Base-by-base conservation (phyloP, 2,797 vertebrate genomes). In the Peromyscus aztecus region DNA sequence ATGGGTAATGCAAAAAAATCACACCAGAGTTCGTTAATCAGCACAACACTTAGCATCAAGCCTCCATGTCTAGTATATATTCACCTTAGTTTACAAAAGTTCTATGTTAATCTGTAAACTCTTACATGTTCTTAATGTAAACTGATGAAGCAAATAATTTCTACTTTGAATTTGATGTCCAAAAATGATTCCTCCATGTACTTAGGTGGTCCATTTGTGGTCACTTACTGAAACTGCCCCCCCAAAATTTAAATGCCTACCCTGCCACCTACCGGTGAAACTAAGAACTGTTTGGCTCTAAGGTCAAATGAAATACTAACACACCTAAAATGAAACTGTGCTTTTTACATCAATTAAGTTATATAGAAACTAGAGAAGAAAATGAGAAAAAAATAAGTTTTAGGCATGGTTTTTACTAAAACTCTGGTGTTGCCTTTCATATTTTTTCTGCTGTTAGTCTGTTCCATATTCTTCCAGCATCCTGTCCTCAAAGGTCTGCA, bases 181-280 rank as follows among this genome's bases (percentile, higher is more conserved):
- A 4, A 75, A 94, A 87, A 85, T 95, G 73, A 40, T 73, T 14
- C 7, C 61, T 46, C 21, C 34, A 1, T 82, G 87, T 63, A 75
- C 71, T 19, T 69, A 89, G 19, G 21, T 81, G 29, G 24, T 78
- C 65, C 59, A 69, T 95, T 85, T 83, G 85, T 80, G 52, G 29
- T 94, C 49, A 16, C 14, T 31, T 96, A 69, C 59, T 87, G 61
- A 95, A 97, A 95, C 34, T 89, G 4, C 21, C 69, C 23, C 73
- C 67, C 83, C 81, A 52, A 95, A 67, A 1, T 4, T 91, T 73
- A 97, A 97, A 92, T 94, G 69, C 40, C 84, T 94, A 63, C 49
- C 94, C 77, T 84, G 73, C 89, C 80, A 95, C 49, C 94, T 97
- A 85, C 94, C 96, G 80, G 49, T 89, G 91, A 97, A 75, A 92